Evolutionary conservation across 2,888 invertebrate species (phyloP), one percentile per base, ranked within the genome.

Genomic region (Spisula solida): DNA sequence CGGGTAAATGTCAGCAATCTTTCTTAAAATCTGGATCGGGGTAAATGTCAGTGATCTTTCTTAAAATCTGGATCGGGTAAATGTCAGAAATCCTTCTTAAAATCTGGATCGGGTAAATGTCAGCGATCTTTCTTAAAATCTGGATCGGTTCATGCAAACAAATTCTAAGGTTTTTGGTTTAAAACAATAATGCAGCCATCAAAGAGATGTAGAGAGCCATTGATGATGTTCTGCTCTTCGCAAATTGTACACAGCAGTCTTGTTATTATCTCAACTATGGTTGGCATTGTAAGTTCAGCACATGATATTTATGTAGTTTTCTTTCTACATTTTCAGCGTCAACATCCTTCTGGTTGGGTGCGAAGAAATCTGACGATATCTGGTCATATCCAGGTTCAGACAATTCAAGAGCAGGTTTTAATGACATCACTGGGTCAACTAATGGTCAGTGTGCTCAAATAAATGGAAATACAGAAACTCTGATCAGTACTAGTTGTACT

Each of bases 391-490:
- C 82, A n/a, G n/a, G n/a, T n/a, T n/a, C n/a, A 12, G 89, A 88
- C 80, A 87, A 85, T 16, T 85, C 87, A 31, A 89, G 91, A 55
- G 91, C 93, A 14, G 78, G 87, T 29, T 93, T 94, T 79, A 81
- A 89, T 2, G 87, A 88, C 2, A 31, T 93, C 6, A 84, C 81
- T 18, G 83, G 88, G 41, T 66, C 90, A 16, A 86, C 85, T 0
- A 75, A 41, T 25, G 94, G 93, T 18, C 88, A 93, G 51, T 93
- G 94, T 92, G 88, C 92, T 2, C 86, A 90, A 20, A 86, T 93
- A 48, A 86, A 92, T 29, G 90, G 90, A 14, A 86, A 82, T 8
- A 83, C 87, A 16, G 25, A 31, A 0, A 86, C 55, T 2, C 81
- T 94, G 29, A 88, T 91, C 25, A 90, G 92, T 18, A 81, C 86